Evolutionary conservation across 2,797 vertebrate genomes (phyloP).

Genomic region (Paedocypris micromegethes): DNA sequence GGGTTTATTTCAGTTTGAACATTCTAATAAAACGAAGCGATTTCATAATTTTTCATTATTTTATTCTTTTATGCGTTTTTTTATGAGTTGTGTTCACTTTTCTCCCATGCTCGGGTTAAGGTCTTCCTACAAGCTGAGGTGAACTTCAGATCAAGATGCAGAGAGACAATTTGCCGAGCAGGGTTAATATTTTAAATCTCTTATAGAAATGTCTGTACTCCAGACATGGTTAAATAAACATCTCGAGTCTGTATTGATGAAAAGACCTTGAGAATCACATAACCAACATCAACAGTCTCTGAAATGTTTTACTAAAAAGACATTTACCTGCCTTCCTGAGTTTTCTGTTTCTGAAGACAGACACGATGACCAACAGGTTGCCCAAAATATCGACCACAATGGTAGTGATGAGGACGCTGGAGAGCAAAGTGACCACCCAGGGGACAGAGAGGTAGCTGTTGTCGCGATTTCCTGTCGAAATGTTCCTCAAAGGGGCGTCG

Average conservation of each 20-base stretch:
- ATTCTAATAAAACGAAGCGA: too few species aligned
- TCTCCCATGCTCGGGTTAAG: too few species aligned
- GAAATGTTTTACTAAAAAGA: background rate
- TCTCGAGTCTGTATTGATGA: background rate
- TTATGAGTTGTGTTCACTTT: too few species aligned
- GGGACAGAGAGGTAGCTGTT: slow-evolving; percentile 61
- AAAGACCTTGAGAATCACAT: background rate
- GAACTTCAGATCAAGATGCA: too few species aligned
- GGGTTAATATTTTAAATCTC: too few species aligned
- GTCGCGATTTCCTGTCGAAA: slow-evolving; percentile 46
- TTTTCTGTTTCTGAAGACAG: slow-evolving; percentile 79
- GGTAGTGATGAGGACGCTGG: slow-evolving; percentile 74
- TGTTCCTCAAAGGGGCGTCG: slow-evolving; percentile 43
- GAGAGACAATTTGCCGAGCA: too few species aligned
- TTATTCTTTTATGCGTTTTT: too few species aligned
- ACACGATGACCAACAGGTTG: slow-evolving; percentile 79
- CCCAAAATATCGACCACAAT: slow-evolving; percentile 77
- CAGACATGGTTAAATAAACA: too few species aligned
- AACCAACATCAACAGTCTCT: background rate
- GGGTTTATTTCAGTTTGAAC: too few species aligned
- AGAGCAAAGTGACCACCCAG: slow-evolving; percentile 68
- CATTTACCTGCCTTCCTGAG: slow-evolving; percentile 75
- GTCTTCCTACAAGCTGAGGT: too few species aligned
- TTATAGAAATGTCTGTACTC: too few species aligned
- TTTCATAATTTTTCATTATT: too few species aligned